These are phyloP conservation scores for Halichoerus grypus DNA, from an alignment of 2,113 vertebrate species.

Conservation along the genomic window DNA sequence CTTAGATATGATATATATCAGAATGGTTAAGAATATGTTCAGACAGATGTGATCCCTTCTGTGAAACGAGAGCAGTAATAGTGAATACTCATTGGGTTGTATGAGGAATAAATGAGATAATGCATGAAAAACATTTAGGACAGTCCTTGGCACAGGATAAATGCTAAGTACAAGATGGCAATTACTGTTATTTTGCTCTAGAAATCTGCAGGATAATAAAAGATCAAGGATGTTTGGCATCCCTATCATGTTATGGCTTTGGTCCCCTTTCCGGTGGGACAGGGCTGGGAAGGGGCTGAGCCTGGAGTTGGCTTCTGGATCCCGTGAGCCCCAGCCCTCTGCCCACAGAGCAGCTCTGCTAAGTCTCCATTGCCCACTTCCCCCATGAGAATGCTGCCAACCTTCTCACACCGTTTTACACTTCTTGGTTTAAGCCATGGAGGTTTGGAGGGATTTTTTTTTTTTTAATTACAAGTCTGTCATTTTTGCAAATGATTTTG, in stretches of 20 bases:
- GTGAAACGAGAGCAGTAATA: neutral
- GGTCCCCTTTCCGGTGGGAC: neutral
- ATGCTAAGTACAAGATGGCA: neutral
- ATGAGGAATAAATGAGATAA: neutral
- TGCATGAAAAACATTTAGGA: neutral
- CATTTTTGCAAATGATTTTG: constrained; percentile 48
- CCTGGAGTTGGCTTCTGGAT: constrained; percentile 42
- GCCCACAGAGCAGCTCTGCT: neutral
- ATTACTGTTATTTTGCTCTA: neutral
- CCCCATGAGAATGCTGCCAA: neutral
- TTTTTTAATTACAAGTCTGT: constrained; percentile 10
- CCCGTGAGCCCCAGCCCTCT: neutral
- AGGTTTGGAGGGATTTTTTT: neutral
- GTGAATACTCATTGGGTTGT: neutral
- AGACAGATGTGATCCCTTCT: neutral
- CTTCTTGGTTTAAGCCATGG: constrained; percentile 41
- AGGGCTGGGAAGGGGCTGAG: constrained; percentile 49
- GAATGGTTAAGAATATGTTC: neutral
- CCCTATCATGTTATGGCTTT: neutral
- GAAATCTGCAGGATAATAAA: neutral
- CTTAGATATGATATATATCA: neutral
- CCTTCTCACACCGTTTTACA: neutral
- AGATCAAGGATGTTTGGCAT: neutral
- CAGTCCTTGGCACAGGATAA: neutral
- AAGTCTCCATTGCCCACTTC: constrained; percentile 23